Evolutionary conservation across 2,797 vertebrate species (phyloP).

Genomic region (Aphelocoma californica): DNA sequence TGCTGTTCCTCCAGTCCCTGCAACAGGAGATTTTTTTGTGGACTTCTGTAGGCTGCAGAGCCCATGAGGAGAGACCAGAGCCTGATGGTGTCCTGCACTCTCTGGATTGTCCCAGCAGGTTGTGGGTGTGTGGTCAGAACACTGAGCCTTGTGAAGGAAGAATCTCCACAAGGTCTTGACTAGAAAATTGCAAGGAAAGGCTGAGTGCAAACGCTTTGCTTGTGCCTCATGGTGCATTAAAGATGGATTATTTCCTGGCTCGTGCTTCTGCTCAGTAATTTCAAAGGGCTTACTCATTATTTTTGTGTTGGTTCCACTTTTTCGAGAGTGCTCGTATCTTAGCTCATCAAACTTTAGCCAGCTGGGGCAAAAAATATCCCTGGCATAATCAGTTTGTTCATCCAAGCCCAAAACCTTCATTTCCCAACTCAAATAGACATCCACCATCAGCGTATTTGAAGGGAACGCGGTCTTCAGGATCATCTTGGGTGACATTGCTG

Average conservation of each 20-base stretch:
- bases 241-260: slow-evolving; percentile 25
- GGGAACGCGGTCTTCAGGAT: background rate
- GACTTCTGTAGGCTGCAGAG: background rate
- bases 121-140: background rate
- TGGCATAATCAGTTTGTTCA: slow-evolving; percentile 27
- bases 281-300: slow-evolving; percentile 44
- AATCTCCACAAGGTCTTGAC: background rate
- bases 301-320: slow-evolving; percentile 45
- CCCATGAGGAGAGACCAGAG: background rate
- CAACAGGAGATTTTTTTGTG: background rate
- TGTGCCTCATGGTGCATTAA: background rate
- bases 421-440: slow-evolving; percentile 22
- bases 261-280: background rate
- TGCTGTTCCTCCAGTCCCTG: background rate
- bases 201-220: background rate
- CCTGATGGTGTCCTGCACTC: background rate
- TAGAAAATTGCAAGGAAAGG: background rate
- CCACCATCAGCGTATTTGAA: slow-evolving; percentile 13
- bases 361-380: slow-evolving; percentile 47
- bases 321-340: background rate
- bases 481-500: background rate
- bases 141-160: background rate
- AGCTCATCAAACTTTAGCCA: slow-evolving; percentile 51
- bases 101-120: background rate
- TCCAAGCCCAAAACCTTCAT: slow-evolving; percentile 28